Base-by-base conservation (phyloP, 2,888 invertebrate species). In the Xestia ashworthii region DNA sequence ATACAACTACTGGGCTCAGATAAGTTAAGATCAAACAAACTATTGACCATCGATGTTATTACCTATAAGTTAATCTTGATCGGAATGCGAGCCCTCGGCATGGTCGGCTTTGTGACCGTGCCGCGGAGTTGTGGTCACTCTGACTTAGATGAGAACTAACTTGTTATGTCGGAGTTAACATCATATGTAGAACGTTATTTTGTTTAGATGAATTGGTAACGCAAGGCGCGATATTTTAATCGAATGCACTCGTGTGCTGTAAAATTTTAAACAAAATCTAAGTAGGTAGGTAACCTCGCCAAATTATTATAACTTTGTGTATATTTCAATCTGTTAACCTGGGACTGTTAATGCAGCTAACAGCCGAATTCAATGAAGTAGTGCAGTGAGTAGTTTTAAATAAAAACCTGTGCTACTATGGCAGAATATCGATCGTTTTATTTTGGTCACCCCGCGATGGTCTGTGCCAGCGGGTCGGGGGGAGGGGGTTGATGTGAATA, bases 341-440 rank as follows among this genome's bases (percentile, higher is more conserved):
- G 41, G 19, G 25, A 38, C 38, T n/a, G 1, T 44, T 16, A 55
- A 60, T 53, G 11, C 41, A 72, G 14, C 73, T 38, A 62, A 16
- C 58, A 62, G 38, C 64, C 48, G 6, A 9, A 64, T 55, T 32
- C 32, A 67, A 58, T 73, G 41, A 50, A 53, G 53, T 75, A 50
- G 58, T 64, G 16, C 62, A 62, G 38, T 48, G 68, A 48, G 25
- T 5, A 58, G n/a, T 41, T 70, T 70, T 55, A 71, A 68, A 44
- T n/a, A n/a, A 71, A 66, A 65, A 38, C 53, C 12, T 22, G 22
- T 50, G 8, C 8, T 22, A 50, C 50, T 41, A 16, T n/a, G 14
- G 38, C 44, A 38, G 38, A 48, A 32, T 84, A 82, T 84, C 84
- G 80, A 82, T 74, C 60, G 71, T 60, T 62, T 48, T 71, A 79